Evolutionary conservation across 2,888 invertebrate species (phyloP).

Genomic region (Schrankia costaestrigalis): DNA sequence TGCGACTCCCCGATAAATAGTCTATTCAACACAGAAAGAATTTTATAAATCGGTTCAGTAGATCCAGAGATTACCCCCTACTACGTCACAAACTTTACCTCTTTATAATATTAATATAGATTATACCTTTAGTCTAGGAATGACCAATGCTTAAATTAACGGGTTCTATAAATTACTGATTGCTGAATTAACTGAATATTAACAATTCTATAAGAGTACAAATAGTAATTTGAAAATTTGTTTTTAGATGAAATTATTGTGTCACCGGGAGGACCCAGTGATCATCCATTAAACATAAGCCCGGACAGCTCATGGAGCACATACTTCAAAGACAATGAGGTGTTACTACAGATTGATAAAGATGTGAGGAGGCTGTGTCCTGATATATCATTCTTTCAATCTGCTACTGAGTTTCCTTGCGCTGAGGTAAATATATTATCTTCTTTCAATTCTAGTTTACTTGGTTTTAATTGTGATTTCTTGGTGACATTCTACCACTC

Average conservation of each 20-base stretch:
- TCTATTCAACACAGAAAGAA: too few species aligned
- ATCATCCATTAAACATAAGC: conserved; percentile 96
- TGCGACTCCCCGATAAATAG: too few species aligned
- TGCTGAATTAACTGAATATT: not conserved
- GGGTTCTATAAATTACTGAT: too few species aligned
- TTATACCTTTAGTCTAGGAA: too few species aligned
- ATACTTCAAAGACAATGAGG: conserved; percentile 98
- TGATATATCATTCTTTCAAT: conserved; percentile 98
- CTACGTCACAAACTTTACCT: too few species aligned
- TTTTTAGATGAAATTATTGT: conserved; percentile 91
- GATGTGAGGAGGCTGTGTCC: conserved; percentile 97
- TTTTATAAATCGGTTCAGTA: too few species aligned
- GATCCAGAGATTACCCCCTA: too few species aligned
- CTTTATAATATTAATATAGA: too few species aligned
- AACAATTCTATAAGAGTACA: not conserved
- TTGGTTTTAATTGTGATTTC: too few species aligned
- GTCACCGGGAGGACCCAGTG: conserved; percentile 87
- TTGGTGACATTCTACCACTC: too few species aligned
- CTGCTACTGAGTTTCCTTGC: conserved; percentile 94
- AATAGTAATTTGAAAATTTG: not conserved
- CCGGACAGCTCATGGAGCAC: conserved; percentile 97
- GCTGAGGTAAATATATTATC: conserved; percentile 76
- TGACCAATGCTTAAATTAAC: not conserved
- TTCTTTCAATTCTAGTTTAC: too few species aligned
- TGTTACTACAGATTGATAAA: conserved; percentile 97